Conservation (phyloP, 1,140 invertebrate species). For the Lordiphosa mommai region DNA sequence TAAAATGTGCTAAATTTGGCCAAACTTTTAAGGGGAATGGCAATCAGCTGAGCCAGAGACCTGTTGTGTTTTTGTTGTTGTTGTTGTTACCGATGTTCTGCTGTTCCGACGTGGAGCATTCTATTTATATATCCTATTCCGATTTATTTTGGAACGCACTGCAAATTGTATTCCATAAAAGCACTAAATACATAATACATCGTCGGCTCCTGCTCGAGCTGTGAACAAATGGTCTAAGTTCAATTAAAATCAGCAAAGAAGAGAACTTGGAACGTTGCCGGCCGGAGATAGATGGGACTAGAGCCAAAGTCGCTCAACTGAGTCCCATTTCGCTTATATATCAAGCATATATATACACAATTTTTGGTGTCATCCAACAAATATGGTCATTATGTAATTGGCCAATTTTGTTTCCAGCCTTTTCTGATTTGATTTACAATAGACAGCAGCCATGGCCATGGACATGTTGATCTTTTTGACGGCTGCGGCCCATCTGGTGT, state of each 20-base stretch:
- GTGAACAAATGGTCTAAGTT: not conserved
- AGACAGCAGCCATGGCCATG: conserved; percentile 50
- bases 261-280: not conserved
- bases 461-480: conserved; percentile 82
- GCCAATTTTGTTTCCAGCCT: conserved; percentile 17
- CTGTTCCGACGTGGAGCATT: conserved; percentile 53
- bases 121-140: conserved; percentile 68
- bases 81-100: too few relatives aligned
- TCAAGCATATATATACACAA: conserved; percentile 6
- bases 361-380: conserved; percentile 28
- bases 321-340: not conserved
- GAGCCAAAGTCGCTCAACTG: not conserved
- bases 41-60: conserved; percentile 35
- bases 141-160: conserved; percentile 60
- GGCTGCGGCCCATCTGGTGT: conserved; percentile 88
- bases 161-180: conserved; percentile 35
- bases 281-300: conserved; percentile 1
- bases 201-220: not conserved
- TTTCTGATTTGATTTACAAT: conserved; percentile 10
- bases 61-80: conserved; percentile 47
- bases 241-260: too few relatives aligned
- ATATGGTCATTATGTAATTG: conserved; percentile 59
- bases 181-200: conserved; percentile 16
- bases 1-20: too few relatives aligned
- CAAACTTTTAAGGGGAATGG: conserved; percentile 5